phyloP scores from a whole-genome alignment of 92 coral and sea anemone species.

The Porites cylindrica region DNA sequence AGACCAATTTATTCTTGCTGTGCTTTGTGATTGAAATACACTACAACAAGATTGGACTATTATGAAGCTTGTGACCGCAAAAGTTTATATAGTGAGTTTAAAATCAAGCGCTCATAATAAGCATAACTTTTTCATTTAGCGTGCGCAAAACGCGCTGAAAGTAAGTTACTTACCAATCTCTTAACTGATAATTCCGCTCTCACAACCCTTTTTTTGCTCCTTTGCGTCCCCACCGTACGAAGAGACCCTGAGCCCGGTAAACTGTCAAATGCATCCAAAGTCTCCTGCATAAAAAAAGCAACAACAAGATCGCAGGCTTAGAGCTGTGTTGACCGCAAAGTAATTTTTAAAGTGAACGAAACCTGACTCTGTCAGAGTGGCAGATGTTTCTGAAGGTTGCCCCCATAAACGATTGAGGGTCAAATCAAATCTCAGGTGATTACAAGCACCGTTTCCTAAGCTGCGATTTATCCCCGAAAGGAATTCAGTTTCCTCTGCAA shows the following conservation, averaged over 20 bases:
- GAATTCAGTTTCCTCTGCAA: conserved; percentile 29
- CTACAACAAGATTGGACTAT: conserved; percentile 35
- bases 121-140: background rate
- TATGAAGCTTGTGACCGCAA: conserved; percentile 28
- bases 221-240: background rate
- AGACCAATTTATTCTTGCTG: conserved; percentile 31
- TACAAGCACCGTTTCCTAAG: conserved; percentile 42
- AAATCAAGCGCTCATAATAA: background rate
- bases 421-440: conserved; percentile 41
- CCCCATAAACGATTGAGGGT: conserved; percentile 25
- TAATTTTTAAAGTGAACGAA: conserved; percentile 31
- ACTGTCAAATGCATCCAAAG: conserved; percentile 35
- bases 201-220: conserved; percentile 7
- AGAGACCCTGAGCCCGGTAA: conserved; percentile 11
- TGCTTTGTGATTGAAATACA: conserved; percentile 39
- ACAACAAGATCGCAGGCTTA: background rate
- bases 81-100: conserved; percentile 1
- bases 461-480: conserved; percentile 37
- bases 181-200: background rate
- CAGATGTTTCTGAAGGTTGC: conserved; percentile 49
- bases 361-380: conserved; percentile 28
- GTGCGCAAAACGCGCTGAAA: background rate
- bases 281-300: conserved; percentile 22
- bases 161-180: conserved; percentile 24
- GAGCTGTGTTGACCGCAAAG: conserved; percentile 25